phyloP scores from a whole-genome alignment of 1,140 invertebrate genomes.

The Heliothis subflexa region DNA sequence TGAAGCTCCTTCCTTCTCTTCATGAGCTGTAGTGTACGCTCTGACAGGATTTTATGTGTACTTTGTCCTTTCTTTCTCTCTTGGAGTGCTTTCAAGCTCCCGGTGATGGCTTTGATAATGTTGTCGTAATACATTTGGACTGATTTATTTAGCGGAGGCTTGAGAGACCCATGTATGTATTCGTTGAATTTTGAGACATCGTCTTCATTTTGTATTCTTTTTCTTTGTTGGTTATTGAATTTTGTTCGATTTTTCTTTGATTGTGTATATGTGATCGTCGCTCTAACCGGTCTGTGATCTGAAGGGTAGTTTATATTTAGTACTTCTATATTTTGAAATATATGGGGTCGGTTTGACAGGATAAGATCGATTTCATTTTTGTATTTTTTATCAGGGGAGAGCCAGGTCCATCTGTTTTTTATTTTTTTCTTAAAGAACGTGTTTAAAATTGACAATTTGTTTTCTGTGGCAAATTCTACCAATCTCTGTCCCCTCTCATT shows the following conservation, averaged over 20 bases:
- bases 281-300: too few species aligned
- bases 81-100: slow-evolving; percentile 39
- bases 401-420: slow-evolving; percentile 23
- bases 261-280: slow-evolving; percentile 6
- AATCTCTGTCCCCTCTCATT: slow-evolving; percentile 38
- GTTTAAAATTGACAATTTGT: slow-evolving; percentile 32
- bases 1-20: slow-evolving; percentile 45
- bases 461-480: slow-evolving; percentile 29
- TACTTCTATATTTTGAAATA: too few species aligned
- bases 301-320: too few species aligned
- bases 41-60: slow-evolving; percentile 17
- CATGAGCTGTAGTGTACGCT: slow-evolving; percentile 35
- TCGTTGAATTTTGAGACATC: neutral
- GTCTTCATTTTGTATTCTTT: neutral
- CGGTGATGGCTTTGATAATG: slow-evolving; percentile 44
- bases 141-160: neutral
- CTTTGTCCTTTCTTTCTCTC: neutral
- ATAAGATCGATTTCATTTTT: too few species aligned
- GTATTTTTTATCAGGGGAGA: neutral
- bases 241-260: slow-evolving; percentile 31
- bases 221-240: slow-evolving; percentile 24
- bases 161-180: neutral
- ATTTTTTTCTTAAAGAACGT: slow-evolving; percentile 19
- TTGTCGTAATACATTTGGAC: slow-evolving; percentile 49
- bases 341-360: too few species aligned